Evolutionary conservation across 1,140 invertebrate genomes (phyloP), one percentile per base, ranked within the genome.

Genomic region (Caerostris extrusa): DNA sequence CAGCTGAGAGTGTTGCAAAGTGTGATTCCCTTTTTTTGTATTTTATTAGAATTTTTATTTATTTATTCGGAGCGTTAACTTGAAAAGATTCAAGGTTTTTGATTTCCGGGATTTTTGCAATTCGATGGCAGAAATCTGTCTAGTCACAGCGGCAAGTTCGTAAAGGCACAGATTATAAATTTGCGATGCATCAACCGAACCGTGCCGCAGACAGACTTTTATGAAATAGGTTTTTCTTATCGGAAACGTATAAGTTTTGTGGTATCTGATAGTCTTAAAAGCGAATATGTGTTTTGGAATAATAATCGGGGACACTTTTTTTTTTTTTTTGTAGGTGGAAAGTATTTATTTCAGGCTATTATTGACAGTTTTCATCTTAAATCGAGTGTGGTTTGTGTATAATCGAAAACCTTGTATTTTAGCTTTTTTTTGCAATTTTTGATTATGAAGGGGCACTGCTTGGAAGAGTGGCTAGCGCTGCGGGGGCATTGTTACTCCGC

Each of bases 21-120:
- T 77, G 34, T 53, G 71, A 77, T 77, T 34, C 34, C 34, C 50
- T 50, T 77, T 34, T 34, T 34, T 34, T 34, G 53, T 53, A 12
- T 71, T 50, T 17, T 64, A 17, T 10, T 34, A 19, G 17, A 4
- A 50, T 81, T 81, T 55, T 14, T 50, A 5, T 10, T 34, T 34
- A 5, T 56, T 85, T 10, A 4, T 57, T 55, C 82, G 14, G 34
- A 0, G 17, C 58, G 12, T 87, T 50, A 7, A 12, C 7, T 60
- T 87, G 85, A 58, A 87, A 87, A 61, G 19, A 14, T 87, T 64
- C 85, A 58, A 87, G 58, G 58, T 50, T 87, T 87, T 87, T 58
- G 58, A 60, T 87, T 87, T 87, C 85, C 58, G 34, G 58, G 85
- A 87, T 60, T 87, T 87, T 87, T 87, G 57, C 85, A 58, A 61